Evolutionary conservation across 2,113 vertebrate species (phyloP).

Genomic region (Myotis lucifugus): DNA sequence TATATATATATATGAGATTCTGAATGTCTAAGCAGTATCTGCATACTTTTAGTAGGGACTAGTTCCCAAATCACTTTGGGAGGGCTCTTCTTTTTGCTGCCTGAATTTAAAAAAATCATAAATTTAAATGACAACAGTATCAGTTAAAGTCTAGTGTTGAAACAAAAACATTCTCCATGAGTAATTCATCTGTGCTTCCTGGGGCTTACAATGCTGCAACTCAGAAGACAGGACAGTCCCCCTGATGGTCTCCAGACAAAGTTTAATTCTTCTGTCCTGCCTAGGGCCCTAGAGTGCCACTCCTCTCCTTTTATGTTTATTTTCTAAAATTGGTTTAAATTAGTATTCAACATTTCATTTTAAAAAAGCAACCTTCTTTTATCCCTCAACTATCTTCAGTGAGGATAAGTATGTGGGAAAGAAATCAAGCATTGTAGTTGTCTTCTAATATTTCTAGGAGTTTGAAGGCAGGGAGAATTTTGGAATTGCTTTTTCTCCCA

Average conservation of each 20-base stretch:
- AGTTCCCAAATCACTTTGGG: not conserved
- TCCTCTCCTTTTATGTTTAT: slow-evolving; percentile 4
- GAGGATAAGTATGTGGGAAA: slow-evolving; percentile 22
- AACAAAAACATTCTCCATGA: slow-evolving; percentile 30
- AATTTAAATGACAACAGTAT: not conserved
- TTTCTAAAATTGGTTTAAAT: slow-evolving; percentile 43
- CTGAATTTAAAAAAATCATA: not conserved
- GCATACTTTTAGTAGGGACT: slow-evolving; percentile 4
- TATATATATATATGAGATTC: not conserved
- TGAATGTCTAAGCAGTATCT: not conserved
- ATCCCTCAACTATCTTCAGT: not conserved
- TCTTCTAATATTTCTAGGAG: not conserved
- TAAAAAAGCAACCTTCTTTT: slow-evolving; percentile 7
- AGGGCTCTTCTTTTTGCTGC: not conserved
- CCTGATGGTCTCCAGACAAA: slow-evolving; percentile 11
- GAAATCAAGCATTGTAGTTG: not conserved
- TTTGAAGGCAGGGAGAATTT: not conserved
- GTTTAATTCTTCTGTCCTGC: not conserved
- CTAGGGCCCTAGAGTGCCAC: not conserved
- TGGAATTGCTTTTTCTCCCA: slow-evolving; percentile 43
- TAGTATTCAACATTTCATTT: slow-evolving; percentile 43
- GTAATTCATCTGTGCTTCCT: slow-evolving; percentile 1
- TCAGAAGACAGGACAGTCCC: not conserved
- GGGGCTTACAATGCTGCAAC: not conserved
- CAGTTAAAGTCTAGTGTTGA: not conserved